Evolutionary conservation across 2,888 invertebrate genomes (phyloP).

Genomic region (Magallana nippona): DNA sequence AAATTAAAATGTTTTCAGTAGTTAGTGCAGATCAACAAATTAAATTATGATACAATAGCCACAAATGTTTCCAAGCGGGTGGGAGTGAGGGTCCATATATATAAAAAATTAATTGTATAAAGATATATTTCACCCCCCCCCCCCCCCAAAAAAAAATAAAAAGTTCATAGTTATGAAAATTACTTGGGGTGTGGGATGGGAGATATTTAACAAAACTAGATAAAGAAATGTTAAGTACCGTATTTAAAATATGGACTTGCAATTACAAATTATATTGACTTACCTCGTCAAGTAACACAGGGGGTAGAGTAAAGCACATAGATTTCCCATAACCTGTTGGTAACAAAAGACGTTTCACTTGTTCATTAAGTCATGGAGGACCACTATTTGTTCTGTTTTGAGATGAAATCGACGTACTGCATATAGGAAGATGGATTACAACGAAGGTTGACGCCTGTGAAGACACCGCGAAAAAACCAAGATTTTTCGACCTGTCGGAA

Average conservation of each 20-base stretch:
- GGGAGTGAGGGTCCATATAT: too few species aligned
- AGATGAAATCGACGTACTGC: not conserved
- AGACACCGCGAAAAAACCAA: not conserved
- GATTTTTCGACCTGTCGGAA: not conserved
- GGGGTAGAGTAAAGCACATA: slow-evolving; percentile 23
- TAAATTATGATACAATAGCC: not conserved
- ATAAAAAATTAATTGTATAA: too few species aligned
- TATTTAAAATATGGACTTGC: too few species aligned
- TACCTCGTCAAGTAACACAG: slow-evolving; percentile 32
- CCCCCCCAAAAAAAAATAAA: too few species aligned
- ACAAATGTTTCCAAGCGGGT: too few species aligned
- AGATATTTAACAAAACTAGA: too few species aligned
- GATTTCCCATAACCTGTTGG: slow-evolving; percentile 37
- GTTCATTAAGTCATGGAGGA: slow-evolving; percentile 14
- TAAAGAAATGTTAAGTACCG: too few species aligned
- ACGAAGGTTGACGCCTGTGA: slow-evolving; percentile 9
- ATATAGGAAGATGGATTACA: not conserved
- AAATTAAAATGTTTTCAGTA: not conserved
- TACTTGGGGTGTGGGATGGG: too few species aligned
- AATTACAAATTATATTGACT: not conserved
- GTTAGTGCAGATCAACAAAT: not conserved
- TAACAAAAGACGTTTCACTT: not conserved
- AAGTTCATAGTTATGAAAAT: too few species aligned
- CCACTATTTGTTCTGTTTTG: not conserved
- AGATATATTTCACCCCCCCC: too few species aligned